Conservation (phyloP, 2,888 invertebrate genomes). For the Mamestra brassicae region DNA sequence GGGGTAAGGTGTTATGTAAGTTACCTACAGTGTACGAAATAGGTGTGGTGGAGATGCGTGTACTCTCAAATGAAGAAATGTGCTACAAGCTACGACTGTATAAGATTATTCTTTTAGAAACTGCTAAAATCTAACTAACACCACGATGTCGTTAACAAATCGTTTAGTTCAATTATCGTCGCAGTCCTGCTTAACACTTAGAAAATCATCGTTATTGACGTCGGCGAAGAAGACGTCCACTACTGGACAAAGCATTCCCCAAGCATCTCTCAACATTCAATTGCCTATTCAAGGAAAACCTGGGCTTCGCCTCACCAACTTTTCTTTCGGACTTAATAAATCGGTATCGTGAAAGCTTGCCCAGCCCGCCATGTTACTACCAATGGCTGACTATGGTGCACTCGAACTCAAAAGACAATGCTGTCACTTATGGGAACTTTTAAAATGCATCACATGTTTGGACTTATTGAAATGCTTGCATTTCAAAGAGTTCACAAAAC, state of each 20-base stretch:
- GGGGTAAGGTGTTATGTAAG: slow-evolving; percentile 23
- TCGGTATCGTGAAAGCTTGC: not conserved
- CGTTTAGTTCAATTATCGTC: too few species aligned
- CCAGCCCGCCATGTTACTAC: not conserved
- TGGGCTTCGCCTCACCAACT: too few species aligned
- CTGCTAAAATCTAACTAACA: not conserved
- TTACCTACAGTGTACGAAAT: not conserved
- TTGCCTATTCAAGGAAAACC: not conserved
- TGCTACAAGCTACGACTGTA: not conserved
- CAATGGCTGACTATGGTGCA: too few species aligned
- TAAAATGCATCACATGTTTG: too few species aligned
- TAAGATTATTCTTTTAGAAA: not conserved
- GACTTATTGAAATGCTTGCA: too few species aligned
- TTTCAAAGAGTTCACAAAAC: not conserved
- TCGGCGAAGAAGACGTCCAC: not conserved
- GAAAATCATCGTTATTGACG: not conserved
- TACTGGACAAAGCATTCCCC: too few species aligned
- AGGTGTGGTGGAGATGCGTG: not conserved
- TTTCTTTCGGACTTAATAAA: not conserved
- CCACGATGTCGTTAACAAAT: too few species aligned
- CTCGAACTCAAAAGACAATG: too few species aligned
- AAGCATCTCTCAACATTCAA: not conserved
- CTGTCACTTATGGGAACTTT: too few species aligned
- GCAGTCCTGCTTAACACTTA: not conserved
- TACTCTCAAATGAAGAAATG: not conserved